Evolutionary conservation across 2,888 invertebrate species (phyloP), one percentile per base, ranked within the genome.

Genomic region (Cactoblastis cactorum): DNA sequence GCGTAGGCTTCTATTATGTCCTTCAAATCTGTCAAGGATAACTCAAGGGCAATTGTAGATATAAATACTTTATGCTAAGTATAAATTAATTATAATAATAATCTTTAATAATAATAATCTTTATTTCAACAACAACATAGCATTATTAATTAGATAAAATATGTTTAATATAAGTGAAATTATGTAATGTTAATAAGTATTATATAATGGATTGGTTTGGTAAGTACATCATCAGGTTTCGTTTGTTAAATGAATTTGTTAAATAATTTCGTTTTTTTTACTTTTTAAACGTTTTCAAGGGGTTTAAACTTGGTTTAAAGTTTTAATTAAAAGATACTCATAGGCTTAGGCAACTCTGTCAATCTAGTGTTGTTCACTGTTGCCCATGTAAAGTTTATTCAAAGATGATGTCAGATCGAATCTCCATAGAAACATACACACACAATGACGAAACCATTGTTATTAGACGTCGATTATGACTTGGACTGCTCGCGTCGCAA

Each of bases 1-100:
- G 49, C 32, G 33, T 41, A 49, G 49, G 46, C 35, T 35, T 37
- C 33, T 22, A 19, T 49, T 33, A 18, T 49, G 49, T 28, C 41
- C 49, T 49, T 33, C 19, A 28, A 17, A 48, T 38, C 24, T 24
- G 17, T 32, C 34, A 49, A 49, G 49, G 49, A n/a, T 41, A 12
- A 49, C 33, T 33, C 49, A 49, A 49, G 49, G 49, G 41, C 33
- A 34, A 14, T 33, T 3, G 41, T 28, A 49, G 4, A n/a, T 4
- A 35, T 33, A 33, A 14, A 15, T 38, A 49, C 28, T 41, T 18
- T 6, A 17, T 39, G 19, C 14, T 41, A 17, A 32, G 18, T 15
- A 9, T 32, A 33, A 15, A 35, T 15, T 35, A 15, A 35, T 1
- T 35, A 15, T 8, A 2, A 3, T 3, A 22, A 4, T 4, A 5